A percentile compares a stretch with the other conserved stretches of the same genome.
These are phyloP conservation scores for Paedocypris sp. DNA, from an alignment of 2,113 vertebrate genomes.

Conservation along the genomic window DNA sequence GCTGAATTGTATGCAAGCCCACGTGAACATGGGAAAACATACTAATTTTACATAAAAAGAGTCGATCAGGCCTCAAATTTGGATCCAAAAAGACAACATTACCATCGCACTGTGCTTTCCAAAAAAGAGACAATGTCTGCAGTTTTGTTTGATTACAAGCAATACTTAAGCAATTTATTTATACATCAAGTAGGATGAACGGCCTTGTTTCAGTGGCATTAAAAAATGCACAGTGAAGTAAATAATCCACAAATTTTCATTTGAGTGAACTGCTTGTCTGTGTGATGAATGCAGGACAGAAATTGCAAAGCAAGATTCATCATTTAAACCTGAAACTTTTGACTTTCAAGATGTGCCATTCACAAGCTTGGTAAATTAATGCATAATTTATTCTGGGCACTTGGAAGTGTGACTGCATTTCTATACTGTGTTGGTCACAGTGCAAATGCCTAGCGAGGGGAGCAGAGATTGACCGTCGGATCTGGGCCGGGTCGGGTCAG, in stretches of 20 bases:
- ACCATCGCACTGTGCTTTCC: too few relatives aligned
- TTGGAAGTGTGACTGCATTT: background rate
- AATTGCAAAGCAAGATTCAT: background rate
- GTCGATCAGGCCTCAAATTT: too few relatives aligned
- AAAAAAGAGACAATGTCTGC: too few relatives aligned
- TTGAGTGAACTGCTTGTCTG: background rate
- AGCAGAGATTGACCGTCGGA: background rate
- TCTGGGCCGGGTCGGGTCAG: background rate
- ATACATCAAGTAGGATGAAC: too few relatives aligned
- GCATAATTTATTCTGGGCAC: conserved; percentile 2
- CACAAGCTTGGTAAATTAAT: conserved; percentile 6
- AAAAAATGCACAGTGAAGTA: too few relatives aligned
- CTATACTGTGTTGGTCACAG: background rate
- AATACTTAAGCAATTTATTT: too few relatives aligned
- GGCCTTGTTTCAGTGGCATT: too few relatives aligned
- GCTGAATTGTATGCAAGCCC: too few relatives aligned
- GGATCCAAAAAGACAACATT: too few relatives aligned
- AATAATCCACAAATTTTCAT: background rate
- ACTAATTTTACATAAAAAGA: too few relatives aligned
- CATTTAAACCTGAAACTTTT: background rate
- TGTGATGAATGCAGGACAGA: background rate
- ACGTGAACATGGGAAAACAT: too few relatives aligned
- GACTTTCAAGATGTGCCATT: background rate
- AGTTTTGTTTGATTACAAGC: too few relatives aligned
- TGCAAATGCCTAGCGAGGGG: background rate